These are phyloP conservation scores for Rhinoderma darwinii DNA, from an alignment of 2,113 vertebrate species.

Conservation along the genomic window DNA sequence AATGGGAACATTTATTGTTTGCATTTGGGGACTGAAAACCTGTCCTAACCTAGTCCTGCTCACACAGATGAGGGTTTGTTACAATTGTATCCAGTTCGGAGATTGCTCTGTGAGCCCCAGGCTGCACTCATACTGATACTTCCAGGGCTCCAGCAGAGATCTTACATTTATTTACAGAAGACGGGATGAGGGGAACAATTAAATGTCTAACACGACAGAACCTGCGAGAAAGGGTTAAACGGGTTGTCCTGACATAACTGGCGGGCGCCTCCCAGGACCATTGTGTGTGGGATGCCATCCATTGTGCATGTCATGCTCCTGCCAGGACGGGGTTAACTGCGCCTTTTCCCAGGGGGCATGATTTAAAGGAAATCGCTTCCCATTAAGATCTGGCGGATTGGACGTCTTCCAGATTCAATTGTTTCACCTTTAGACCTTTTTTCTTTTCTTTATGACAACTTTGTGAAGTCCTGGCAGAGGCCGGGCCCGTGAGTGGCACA, in stretches of 20 bases:
- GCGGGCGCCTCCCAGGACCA: background rate
- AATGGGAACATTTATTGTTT: too few relatives aligned
- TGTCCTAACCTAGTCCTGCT: too few relatives aligned
- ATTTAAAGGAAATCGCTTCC: constrained; percentile 25
- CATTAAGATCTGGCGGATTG: constrained; percentile 15
- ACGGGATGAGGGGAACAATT: too few relatives aligned
- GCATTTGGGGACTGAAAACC: too few relatives aligned
- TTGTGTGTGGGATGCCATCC: background rate
- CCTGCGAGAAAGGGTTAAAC: background rate
- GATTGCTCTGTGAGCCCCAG: too few relatives aligned
- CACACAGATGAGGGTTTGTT: too few relatives aligned
- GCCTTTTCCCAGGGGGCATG: constrained; percentile 16
- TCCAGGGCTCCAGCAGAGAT: too few relatives aligned
- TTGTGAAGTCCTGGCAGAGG: background rate
- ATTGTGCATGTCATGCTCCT: background rate
- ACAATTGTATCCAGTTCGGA: too few relatives aligned
- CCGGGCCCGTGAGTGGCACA: background rate
- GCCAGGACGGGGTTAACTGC: constrained; percentile 19
- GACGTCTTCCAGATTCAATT: constrained; percentile 17
- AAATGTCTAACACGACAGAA: background rate
- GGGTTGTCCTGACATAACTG: background rate
- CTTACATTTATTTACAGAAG: too few relatives aligned
- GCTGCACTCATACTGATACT: too few relatives aligned
- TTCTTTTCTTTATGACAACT: constrained; percentile 15
- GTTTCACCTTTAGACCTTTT: constrained; percentile 15